Evolutionary conservation across 2,797 vertebrate species (phyloP).

Genomic region (Falco peregrinus): DNA sequence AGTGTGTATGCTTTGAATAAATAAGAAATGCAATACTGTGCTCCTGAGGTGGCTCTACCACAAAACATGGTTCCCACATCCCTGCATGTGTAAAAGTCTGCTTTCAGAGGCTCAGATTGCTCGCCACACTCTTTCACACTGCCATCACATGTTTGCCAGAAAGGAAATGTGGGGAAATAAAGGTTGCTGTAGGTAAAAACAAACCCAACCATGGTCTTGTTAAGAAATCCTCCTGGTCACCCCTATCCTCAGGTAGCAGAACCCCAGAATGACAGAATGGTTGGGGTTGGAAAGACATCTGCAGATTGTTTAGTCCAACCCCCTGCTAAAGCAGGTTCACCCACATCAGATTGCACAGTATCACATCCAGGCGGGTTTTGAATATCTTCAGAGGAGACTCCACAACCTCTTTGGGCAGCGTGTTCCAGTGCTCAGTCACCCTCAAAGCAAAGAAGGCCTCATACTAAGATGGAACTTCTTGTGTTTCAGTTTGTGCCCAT

Average conservation of each 20-base stretch:
- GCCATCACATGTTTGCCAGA: not conserved
- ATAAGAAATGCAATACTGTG: not conserved
- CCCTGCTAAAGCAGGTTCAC: no score
- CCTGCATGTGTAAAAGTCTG: not conserved
- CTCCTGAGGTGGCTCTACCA: not conserved
- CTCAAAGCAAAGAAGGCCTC: no score
- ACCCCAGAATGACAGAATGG: no score
- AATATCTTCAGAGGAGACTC: no score
- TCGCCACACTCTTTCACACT: not conserved
- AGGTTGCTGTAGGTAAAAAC: constrained; percentile 25
- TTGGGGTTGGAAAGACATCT: no score
- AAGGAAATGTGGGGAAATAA: constrained; percentile 36
- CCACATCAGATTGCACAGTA: no score
- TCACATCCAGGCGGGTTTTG: no score
- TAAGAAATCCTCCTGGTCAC: not conserved
- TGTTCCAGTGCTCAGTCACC: no score
- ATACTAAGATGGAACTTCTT: no score
- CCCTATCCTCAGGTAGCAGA: not conserved
- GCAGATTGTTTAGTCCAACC: no score
- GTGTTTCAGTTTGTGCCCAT: no score
- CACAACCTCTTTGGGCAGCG: no score
- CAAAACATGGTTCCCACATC: not conserved
- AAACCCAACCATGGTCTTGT: not conserved
- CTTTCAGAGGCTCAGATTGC: not conserved
- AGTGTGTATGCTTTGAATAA: constrained; percentile 30